Base-by-base conservation (phyloP, 2,797 vertebrate genomes). In the Picus viridis region DNA sequence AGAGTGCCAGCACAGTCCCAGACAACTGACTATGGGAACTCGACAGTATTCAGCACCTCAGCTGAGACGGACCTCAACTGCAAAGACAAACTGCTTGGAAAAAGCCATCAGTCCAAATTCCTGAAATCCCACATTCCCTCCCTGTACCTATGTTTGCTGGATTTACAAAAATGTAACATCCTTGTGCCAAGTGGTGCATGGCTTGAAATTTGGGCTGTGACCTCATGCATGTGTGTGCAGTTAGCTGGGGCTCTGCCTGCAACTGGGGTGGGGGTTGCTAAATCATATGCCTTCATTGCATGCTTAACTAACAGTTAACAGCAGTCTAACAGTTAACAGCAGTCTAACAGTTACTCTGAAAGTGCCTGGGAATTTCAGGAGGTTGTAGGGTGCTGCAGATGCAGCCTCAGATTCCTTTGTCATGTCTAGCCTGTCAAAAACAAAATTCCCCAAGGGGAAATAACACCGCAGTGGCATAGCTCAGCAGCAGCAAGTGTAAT, bases 161-260 rank as follows among this genome's bases (percentile, higher is more conserved):
- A 72, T 53, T 2, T 86, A 62, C 54, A 89, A 32, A 79, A 89
- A 64, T 45, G 36, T 27, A 11, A 77, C 29, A 26, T 34, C 43
- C 74, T 68, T 17, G 12, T 27, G 32, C 67, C 41, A 64, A 71
- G 57, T 15, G 62, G 30, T 43, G 74, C 11, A 0, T 51, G 74
- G 14, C 74, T 89, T 78, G 45, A 83, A 78, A 6, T 15, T 47
- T 53, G 8, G 8, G 10, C 45, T 30, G 53, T 49, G 83, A 18
- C 49, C 39, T 68, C 7, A 0, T 9, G 15, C 49, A 0, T 11
- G 23, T 18, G 51, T 9, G 0, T 12, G 29, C 41, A 9, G 24
- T 9, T 59, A 53, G 18, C 19, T 0, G 1, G 67, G 43, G 29
- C 36, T 88, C 64, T 62, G 49, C 23, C 4, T 7, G 41, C 65